A percentile compares a stretch with the other conserved stretches of the same genome.
Conservation (phyloP, 2,113 vertebrate species). For the Gallinago jamesoni region DNA sequence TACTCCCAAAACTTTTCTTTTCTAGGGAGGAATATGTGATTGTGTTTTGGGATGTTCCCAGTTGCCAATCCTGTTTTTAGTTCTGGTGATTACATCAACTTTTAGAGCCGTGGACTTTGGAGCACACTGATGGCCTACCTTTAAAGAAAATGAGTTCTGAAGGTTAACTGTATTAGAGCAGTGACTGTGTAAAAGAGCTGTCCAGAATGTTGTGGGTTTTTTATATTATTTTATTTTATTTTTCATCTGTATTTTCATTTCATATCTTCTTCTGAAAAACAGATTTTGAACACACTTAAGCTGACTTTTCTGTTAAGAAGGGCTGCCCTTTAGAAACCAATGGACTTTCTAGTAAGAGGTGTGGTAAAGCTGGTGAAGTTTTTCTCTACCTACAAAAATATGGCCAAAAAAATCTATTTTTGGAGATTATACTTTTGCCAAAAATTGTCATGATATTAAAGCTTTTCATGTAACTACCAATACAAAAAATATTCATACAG, state of each 20-base stretch:
- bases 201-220: background rate
- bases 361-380: background rate
- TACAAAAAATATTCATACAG: background rate
- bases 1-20: background rate
- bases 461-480: background rate
- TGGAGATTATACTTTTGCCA: background rate
- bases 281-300: background rate
- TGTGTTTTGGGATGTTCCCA: background rate
- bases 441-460: background rate
- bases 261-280: background rate
- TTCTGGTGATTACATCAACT: background rate
- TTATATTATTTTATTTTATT: background rate
- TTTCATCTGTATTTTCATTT: background rate
- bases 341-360: background rate
- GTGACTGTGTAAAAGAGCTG: background rate
- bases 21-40: background rate
- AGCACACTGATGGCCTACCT: background rate
- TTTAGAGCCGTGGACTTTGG: background rate
- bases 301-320: background rate
- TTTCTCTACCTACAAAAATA: background rate
- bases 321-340: background rate
- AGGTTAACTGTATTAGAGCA: background rate
- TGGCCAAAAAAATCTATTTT: background rate
- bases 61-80: background rate
- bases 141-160: background rate